Conservation (phyloP, 1,140 invertebrate species). For the Trigoniulus corallinus region DNA sequence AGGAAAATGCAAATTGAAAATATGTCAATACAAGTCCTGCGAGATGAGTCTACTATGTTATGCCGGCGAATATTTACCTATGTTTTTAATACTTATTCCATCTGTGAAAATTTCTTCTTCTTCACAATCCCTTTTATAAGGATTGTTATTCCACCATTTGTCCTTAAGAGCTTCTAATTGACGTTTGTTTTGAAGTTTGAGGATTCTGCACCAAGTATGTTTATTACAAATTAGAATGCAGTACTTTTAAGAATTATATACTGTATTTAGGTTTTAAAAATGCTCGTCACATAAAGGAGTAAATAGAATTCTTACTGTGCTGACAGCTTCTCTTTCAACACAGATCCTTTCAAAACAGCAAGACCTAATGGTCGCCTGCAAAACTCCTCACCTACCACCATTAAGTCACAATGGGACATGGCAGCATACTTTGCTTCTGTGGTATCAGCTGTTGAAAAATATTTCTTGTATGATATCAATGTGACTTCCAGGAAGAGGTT, state of each 20-base stretch:
- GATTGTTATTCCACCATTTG: constrained; percentile 86
- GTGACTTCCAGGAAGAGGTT: no score
- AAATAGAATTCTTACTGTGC: constrained; percentile 48
- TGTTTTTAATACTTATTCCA: constrained; percentile 93
- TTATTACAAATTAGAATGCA: not conserved
- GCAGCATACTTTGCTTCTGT: constrained; percentile 75
- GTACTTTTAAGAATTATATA: not conserved
- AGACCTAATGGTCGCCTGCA: constrained; percentile 91
- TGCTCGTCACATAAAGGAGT: not conserved
- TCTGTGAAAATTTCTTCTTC: constrained; percentile 80
- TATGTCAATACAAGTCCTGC: not conserved
- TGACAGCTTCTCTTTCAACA: constrained; percentile 43
- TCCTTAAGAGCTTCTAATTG: constrained; percentile 85
- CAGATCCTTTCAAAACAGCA: constrained; percentile 87
- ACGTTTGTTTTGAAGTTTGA: constrained; percentile 79
- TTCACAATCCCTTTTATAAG: constrained; percentile 55
- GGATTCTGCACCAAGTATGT: constrained; percentile 42
- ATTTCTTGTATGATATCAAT: not conserved
- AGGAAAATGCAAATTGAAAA: not conserved
- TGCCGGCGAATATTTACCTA: constrained; percentile 34
- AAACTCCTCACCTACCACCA: constrained; percentile 84
- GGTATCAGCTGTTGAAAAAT: constrained; percentile 49
- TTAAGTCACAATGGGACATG: constrained; percentile 77
- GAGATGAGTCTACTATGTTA: not conserved
- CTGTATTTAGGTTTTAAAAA: not conserved